These are phyloP conservation scores for Stomorhina lunata DNA, from an alignment of 2,888 invertebrate species.

Conservation along the genomic window DNA sequence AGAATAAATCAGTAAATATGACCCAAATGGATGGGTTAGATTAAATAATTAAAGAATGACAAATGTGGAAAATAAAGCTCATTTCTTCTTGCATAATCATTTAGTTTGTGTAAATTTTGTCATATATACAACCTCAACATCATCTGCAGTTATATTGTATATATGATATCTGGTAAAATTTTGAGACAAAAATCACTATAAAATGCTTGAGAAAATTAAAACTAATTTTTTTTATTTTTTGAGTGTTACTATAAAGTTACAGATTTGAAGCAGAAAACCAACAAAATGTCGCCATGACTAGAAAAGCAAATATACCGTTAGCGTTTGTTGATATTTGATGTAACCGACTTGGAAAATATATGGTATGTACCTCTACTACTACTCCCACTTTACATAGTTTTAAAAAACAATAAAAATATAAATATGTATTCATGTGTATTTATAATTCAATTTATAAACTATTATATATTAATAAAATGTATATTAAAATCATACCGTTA, in stretches of 20 bases:
- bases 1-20: slow-evolving; percentile 18
- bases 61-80: background rate
- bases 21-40: too few species aligned
- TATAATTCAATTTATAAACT: too few species aligned
- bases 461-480: too few species aligned
- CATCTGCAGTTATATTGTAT: background rate
- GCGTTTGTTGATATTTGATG: background rate
- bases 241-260: slow-evolving; percentile 17
- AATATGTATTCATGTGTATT: too few species aligned
- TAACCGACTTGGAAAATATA: slow-evolving; percentile 26
- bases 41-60: background rate
- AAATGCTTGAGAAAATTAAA: background rate
- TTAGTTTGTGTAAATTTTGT: background rate
- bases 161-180: slow-evolving; percentile 29
- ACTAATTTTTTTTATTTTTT: slow-evolving; percentile 28
- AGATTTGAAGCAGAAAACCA: slow-evolving; percentile 18
- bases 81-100: slow-evolving; percentile 11
- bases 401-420: too few species aligned
- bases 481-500: too few species aligned
- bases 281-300: background rate
- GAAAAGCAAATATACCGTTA: background rate
- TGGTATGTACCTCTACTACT: slow-evolving; percentile 53
- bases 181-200: background rate
- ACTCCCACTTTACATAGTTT: slow-evolving; percentile 53
- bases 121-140: background rate